Evolutionary conservation across 2,888 invertebrate genomes (phyloP), one percentile per base, ranked within the genome.

Genomic region (Rhagonycha lutea): DNA sequence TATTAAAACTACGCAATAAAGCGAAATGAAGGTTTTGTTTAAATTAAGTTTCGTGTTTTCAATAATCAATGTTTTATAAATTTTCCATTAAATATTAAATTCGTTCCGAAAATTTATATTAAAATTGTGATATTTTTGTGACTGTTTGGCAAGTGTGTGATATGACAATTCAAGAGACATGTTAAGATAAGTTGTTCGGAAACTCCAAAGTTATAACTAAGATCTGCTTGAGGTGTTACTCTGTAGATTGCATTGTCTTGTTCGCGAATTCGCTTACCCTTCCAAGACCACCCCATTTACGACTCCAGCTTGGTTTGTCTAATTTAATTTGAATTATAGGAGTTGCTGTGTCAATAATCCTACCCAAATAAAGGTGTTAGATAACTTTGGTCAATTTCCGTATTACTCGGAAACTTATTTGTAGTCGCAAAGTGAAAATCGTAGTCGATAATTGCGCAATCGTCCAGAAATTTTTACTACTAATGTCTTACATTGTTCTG

Each of bases 271-370:
- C 61, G 61, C 67, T 28, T 28, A 47, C 70, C 28, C 62, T 70
- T 62, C 61, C 24, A 26, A 24, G 74, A 47, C 61, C 14, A 60
- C 61, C 61, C 11, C 70, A 10, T 23, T 23, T 74, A 29, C 63
- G 60, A 18, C 65, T 47, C 14, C 61, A 14, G 23, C 61, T 74
- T 65, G 73, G 69, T 62, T 69, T 73, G 67, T 75, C 71, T 71
- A 75, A 75, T 75, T 75, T 71, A 67, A 71, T 70, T 70, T 75
- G 71, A 75, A 68, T 75, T 75, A 75, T 75, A 61, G 61, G 32
- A 75, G 74, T 68, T 75, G 74, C 62, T 71, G 14, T 68, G 74
- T 70, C 70, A 74, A 74, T 74, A 74, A 74, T 74, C 70, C 70
- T 63, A 61, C 61, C 60, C 70, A 70, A n/a, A 70, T 70, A 74